phyloP scores from a whole-genome alignment of 2,113 vertebrate genomes.

The Miniopterus natalensis region DNA sequence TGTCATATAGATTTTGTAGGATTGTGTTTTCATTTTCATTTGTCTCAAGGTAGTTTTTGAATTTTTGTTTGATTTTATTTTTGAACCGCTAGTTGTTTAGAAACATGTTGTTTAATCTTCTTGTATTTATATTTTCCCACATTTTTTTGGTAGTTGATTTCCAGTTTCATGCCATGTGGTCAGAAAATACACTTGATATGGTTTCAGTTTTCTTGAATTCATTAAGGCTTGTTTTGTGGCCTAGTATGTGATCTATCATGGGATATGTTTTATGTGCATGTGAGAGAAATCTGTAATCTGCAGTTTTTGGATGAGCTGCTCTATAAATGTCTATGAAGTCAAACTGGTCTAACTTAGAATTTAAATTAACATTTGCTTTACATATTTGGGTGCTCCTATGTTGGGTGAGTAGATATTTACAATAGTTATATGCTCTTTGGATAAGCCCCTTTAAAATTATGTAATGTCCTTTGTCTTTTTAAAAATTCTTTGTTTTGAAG shows the following conservation, averaged over 20 bases:
- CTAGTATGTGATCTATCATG: background rate
- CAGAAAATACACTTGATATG: background rate
- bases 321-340: background rate
- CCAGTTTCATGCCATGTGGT: background rate
- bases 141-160: background rate
- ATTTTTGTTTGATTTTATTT: too few species aligned
- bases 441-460: background rate
- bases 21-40: too few species aligned
- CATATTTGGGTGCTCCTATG: background rate
- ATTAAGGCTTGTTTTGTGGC: background rate
- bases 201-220: background rate
- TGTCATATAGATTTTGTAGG: too few species aligned
- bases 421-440: too few species aligned
- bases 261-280: background rate
- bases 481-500: background rate
- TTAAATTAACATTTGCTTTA: background rate
- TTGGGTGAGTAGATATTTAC: background rate
- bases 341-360: background rate
- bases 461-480: background rate
- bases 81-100: background rate
- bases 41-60: too few species aligned
- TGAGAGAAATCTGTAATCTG: background rate
- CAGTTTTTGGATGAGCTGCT: background rate
- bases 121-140: background rate
- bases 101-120: background rate